Percentiles rank a stretch among this genome's conserved stretches.
These are phyloP conservation scores for Thumatha senex DNA, from an alignment of 2,888 invertebrate genomes.

Conservation along the genomic window DNA sequence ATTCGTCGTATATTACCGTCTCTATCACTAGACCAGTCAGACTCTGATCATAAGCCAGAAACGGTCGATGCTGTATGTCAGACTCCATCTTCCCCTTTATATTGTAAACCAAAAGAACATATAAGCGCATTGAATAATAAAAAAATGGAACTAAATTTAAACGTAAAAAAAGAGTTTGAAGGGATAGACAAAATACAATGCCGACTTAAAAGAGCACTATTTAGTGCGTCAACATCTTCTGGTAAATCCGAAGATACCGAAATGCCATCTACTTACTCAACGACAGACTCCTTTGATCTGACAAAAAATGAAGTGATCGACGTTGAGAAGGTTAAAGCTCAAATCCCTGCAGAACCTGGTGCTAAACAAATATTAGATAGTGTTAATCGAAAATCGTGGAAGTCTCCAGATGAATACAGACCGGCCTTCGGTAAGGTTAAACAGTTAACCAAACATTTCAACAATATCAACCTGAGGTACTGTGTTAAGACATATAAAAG, in stretches of 20 bases:
- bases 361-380: conserved; percentile 65
- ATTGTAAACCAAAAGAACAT: conserved; percentile 33
- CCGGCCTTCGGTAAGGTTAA: conserved; percentile 88
- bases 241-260: conserved; percentile 70
- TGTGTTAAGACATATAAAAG: conserved; percentile 71
- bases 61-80: conserved; percentile 72
- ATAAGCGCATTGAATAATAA: conserved; percentile 34
- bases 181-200: conserved; percentile 61
- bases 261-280: conserved; percentile 61
- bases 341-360: conserved; percentile 51
- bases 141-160: conserved; percentile 58
- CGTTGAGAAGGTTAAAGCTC: conserved; percentile 33
- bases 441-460: conserved; percentile 87
- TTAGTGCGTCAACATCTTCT: conserved; percentile 64
- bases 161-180: conserved; percentile 54
- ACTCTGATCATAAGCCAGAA: conserved; percentile 54
- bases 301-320: conserved; percentile 35
- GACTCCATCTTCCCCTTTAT: conserved; percentile 59
- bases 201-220: conserved; percentile 62
- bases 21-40: conserved; percentile 64
- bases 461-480: conserved; percentile 75
- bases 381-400: conserved; percentile 84
- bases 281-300: conserved; percentile 64
- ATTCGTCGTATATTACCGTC: conserved; percentile 73
- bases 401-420: conserved; percentile 87